These are phyloP conservation scores for Phrixothrix hirtus DNA, from an alignment of 2,888 invertebrate genomes.

Conservation along the genomic window DNA sequence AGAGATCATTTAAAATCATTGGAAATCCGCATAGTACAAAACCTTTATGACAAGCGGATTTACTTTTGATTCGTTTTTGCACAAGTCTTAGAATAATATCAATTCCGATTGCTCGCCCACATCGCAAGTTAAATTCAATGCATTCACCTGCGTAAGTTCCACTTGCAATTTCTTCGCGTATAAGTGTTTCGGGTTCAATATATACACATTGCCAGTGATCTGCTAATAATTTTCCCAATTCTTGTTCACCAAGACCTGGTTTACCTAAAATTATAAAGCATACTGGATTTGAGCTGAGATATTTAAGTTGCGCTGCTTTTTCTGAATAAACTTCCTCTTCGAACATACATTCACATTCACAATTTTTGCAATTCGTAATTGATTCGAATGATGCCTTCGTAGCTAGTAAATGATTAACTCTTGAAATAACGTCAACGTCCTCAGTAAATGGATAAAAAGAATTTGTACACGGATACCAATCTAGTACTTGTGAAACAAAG, in stretches of 20 bases:
- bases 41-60: constrained; percentile 62
- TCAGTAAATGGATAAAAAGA: constrained; percentile 56
- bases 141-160: constrained; percentile 61
- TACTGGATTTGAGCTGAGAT: constrained; percentile 59
- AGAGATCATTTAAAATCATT: constrained; percentile 58
- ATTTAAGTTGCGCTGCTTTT: constrained; percentile 58
- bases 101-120: constrained; percentile 59
- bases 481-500: constrained; percentile 15
- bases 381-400: constrained; percentile 18
- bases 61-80: constrained; percentile 58
- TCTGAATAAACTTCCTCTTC: constrained; percentile 58
- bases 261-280: constrained; percentile 66
- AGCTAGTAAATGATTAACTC: constrained; percentile 47
- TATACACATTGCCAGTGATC: constrained; percentile 63
- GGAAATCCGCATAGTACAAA: constrained; percentile 70
- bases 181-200: constrained; percentile 61
- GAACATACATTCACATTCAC: constrained; percentile 1
- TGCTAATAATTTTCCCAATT: constrained; percentile 62
- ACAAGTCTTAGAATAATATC: constrained; percentile 60
- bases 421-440: constrained; percentile 53
- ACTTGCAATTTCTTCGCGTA: constrained; percentile 63
- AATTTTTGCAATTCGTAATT: constrained; percentile 3
- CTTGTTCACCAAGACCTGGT: constrained; percentile 59
- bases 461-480: constrained; percentile 52
- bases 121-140: constrained; percentile 62